Base-by-base conservation (phyloP, 2,888 invertebrate genomes). In the Globia sparganii region DNA sequence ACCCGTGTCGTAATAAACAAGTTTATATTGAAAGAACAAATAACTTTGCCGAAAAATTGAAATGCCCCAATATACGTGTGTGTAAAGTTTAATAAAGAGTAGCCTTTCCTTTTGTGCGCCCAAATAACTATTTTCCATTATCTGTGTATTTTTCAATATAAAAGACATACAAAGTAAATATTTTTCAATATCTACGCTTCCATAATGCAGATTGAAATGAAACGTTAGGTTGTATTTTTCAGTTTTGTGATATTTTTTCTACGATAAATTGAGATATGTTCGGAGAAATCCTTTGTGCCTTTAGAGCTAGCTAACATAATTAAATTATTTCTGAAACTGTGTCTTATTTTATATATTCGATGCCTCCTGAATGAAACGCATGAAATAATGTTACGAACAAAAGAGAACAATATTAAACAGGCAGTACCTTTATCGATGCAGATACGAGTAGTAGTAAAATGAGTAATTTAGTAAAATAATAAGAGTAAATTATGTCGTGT, bases 391-490 rank as follows among this genome's bases (percentile, higher is more conserved):
- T 43, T 65, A 28, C 34, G 31, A 64, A 37, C 77, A 56, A 76
- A 31, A 43, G 28, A 49, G 56, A 49, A 43, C 53, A 72, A 72
- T 56, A 58, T 49, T 71, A 53, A 65, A 71, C 43, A 59, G 59
- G 25, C 77, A 49, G 67, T 68, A 76, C 70, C 81, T 81, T 81
- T 88, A 89, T 88, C 86, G 65, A 62, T 56, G 49, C 72, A 78
- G 82, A 83, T 83, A 86, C 62, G 64, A 67, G 69, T 82, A 71
- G 75, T 81, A 80, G 80, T 88, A 85, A 81, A 82, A 83, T 86
- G 83, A 84, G 83, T 86, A 86, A 86, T 89, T 85, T 87, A 85
- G 74, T 85, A 82, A 79, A 77, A 79, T 81, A 84, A 80, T 83
- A 83, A 83, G 86, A 81, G 84, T 89, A 79, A 78, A 84, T 85